Evolutionary conservation across 2,888 invertebrate genomes (phyloP), one percentile per base, ranked within the genome.

Genomic region (Drosophila falleni): DNA sequence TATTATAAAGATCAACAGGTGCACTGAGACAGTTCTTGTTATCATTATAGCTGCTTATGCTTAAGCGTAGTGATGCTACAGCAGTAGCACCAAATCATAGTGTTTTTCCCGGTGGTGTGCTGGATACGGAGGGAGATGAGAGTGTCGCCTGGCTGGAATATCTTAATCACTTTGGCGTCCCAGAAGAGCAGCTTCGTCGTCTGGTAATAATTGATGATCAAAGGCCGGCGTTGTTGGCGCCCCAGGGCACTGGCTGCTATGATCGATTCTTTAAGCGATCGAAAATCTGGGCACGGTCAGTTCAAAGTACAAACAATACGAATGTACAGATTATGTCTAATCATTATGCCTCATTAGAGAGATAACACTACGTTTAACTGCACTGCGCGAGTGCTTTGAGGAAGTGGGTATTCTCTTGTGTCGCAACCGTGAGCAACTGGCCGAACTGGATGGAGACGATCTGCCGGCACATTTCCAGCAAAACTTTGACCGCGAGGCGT

Each of bases 301-400:
- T 80, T 42, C 60, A 73, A 72, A n/a, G 55, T 70, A 6, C 56
- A 69, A 29, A 3, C 1, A 5, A 31, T 8, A 8, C 13, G 15
- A 13, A n/a, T 2, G 39, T 23, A 39, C 1, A 63, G 50, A 74
- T 74, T 49, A 33, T 2, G 10, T 59, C 10, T 83, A 62, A 80
- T 73, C 67, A 56, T 11, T 50, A 8, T 53, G 26, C 4, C 3
- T 41, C 13, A 33, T 41, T 37, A 92, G 94, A 87, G 95, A 96
- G 91, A 93, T 98, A 76, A 95, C 96, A 3, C 93, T 97, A 62
- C 94, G 98, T 84, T 96, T 98, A 78, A 95, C 96, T 58, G 97
- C 98, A 0, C 96, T 98, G 69, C 93, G 97, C 47, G 98, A 98
- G 93, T 96, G 97, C 26, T 98, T 98, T 93, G 98, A 98, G 92